These are phyloP conservation scores for Erannis defoliaria DNA, from an alignment of 2,888 invertebrate genomes.

Conservation along the genomic window DNA sequence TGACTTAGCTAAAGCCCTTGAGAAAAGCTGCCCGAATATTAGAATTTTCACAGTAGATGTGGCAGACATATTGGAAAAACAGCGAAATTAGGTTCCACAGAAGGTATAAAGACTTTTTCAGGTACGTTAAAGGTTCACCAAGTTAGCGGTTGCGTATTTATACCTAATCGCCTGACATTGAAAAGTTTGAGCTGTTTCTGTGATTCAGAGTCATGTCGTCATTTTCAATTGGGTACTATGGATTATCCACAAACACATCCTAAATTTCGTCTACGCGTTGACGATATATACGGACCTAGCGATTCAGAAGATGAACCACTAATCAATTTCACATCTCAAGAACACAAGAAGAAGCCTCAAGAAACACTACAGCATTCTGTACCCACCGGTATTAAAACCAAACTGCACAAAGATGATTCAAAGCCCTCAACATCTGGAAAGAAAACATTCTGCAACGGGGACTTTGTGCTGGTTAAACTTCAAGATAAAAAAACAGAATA, in stretches of 20 bases:
- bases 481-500: slow-evolving; percentile 37
- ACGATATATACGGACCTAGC: too few species aligned
- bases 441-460: not conserved
- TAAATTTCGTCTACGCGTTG: too few species aligned
- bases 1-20: too few species aligned
- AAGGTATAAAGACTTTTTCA: not conserved
- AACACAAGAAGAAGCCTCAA: too few species aligned
- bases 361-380: too few species aligned
- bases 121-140: not conserved
- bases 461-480: slow-evolving; percentile 1
- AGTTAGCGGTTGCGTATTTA: too few species aligned
- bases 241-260: too few species aligned
- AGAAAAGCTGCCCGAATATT: too few species aligned
- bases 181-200: not conserved
- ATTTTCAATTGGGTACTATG: not conserved
- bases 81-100: not conserved
- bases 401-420: not conserved
- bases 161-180: too few species aligned
- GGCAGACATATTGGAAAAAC: not conserved
- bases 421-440: not conserved
- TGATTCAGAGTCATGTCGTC: not conserved
- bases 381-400: too few species aligned
- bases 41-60: not conserved
- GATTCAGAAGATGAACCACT: too few species aligned
- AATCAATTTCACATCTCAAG: too few species aligned